A percentile compares a stretch with the other conserved stretches of the same genome.
Evolutionary conservation across 2,888 invertebrate genomes (phyloP).

Genomic region (Acrobeloides nanus): DNA sequence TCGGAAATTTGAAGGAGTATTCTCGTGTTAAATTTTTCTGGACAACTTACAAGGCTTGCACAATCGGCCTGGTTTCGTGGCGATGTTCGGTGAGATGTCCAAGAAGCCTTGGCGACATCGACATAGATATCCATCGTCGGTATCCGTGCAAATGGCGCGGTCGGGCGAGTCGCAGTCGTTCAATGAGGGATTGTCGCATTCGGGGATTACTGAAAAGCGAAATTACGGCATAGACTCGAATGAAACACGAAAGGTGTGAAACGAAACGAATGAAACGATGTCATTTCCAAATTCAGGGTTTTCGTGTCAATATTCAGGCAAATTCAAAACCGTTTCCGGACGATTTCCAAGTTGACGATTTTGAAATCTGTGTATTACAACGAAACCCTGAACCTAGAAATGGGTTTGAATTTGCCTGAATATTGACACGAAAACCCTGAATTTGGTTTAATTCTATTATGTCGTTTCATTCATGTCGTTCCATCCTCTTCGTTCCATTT

Average conservation of each 20-base stretch:
- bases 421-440: too few species aligned
- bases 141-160: constrained; percentile 33
- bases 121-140: constrained; percentile 34
- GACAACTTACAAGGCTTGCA: constrained; percentile 43
- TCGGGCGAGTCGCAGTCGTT: constrained; percentile 42
- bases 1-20: too few species aligned
- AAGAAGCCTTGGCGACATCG: constrained; percentile 40
- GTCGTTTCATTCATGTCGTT: too few species aligned
- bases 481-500: too few species aligned
- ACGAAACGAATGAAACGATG: background rate
- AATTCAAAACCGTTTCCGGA: too few species aligned
- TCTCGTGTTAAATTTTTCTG: too few species aligned
- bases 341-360: too few species aligned
- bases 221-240: background rate
- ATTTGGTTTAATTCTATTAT: too few species aligned
- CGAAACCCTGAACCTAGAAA: too few species aligned
- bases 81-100: constrained; percentile 49
- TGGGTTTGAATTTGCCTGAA: too few species aligned
- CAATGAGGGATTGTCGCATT: constrained; percentile 38
- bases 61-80: constrained; percentile 45
- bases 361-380: too few species aligned
- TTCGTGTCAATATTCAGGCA: too few species aligned
- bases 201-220: constrained; percentile 26
- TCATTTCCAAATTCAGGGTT: background rate
- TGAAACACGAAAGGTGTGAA: background rate